Evolutionary conservation across 2,888 invertebrate genomes (phyloP).

Genomic region (Rhamnusium bicolor): DNA sequence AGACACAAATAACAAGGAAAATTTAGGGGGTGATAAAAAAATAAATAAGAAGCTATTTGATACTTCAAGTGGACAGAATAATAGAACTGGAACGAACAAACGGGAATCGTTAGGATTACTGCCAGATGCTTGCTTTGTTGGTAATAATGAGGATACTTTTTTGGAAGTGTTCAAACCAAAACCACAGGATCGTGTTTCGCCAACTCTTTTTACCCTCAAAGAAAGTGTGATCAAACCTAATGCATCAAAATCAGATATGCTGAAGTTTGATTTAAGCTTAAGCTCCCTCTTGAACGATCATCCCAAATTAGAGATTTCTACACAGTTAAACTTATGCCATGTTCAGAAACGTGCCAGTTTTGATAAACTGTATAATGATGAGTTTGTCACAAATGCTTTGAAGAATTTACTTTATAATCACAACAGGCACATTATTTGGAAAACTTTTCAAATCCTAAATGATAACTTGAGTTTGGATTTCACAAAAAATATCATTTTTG

Average conservation of each 20-base stretch:
- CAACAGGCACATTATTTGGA: constrained; percentile 49
- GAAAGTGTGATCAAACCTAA: neutral
- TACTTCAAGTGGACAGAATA: neutral
- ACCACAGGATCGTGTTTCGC: neutral
- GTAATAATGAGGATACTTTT: constrained; percentile 20
- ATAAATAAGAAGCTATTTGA: constrained; percentile 29
- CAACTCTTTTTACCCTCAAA: neutral
- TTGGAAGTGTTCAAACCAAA: neutral
- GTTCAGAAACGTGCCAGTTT: neutral
- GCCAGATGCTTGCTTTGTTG: constrained; percentile 35
- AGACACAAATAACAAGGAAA: constrained; percentile 27
- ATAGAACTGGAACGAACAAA: constrained; percentile 17
- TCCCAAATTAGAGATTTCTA: neutral
- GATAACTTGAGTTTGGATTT: constrained; percentile 44
- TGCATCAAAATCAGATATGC: neutral
- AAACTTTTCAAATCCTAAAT: constrained; percentile 43
- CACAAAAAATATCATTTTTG: constrained; percentile 35
- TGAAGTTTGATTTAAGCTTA: neutral
- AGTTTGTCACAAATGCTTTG: constrained; percentile 31
- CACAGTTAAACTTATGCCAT: neutral
- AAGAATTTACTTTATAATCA: constrained; percentile 44
- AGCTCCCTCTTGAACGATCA: neutral
- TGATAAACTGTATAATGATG: constrained; percentile 30
- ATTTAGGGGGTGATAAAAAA: constrained; percentile 11
- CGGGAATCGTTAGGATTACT: constrained; percentile 51